Conservation (phyloP, 2,113 vertebrate species). For the Tylochromis polylepis region DNA sequence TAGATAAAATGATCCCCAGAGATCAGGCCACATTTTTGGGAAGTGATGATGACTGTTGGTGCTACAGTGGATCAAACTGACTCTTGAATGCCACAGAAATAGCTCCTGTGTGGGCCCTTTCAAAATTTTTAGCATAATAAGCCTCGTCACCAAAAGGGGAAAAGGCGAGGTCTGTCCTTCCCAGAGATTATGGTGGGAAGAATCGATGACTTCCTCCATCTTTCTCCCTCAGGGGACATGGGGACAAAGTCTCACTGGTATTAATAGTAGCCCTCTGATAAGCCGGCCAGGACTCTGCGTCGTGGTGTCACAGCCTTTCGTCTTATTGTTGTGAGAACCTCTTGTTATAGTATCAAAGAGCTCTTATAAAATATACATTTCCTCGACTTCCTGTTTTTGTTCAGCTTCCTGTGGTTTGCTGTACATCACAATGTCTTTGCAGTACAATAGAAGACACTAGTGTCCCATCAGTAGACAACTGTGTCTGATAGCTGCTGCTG, state of each 20-base stretch:
- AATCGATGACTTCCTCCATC: conserved; percentile 71
- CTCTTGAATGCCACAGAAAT: conserved; percentile 41
- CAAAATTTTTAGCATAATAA: conserved; percentile 55
- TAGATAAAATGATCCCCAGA: background rate
- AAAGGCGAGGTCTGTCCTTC: conserved; percentile 56
- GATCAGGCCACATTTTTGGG: background rate
- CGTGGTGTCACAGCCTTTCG: conserved; percentile 1
- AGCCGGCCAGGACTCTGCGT: background rate
- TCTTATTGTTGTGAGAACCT: conserved; percentile 42
- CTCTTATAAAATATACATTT: conserved; percentile 33
- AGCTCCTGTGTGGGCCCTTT: conserved; percentile 39
- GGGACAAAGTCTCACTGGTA: conserved; percentile 54
- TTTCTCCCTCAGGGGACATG: conserved; percentile 48
- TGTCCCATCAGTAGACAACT: conserved; percentile 11
- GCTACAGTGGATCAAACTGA: background rate
- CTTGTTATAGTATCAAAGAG: conserved; percentile 36
- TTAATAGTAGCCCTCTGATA: conserved; percentile 62
- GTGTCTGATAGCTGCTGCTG: background rate
- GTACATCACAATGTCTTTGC: conserved; percentile 24
- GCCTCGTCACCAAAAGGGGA: conserved; percentile 50
- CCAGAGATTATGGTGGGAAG: conserved; percentile 68
- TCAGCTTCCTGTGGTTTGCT: background rate
- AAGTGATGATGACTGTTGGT: background rate
- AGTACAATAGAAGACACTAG: conserved; percentile 29
- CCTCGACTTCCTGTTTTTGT: conserved; percentile 31